Evolutionary conservation across 35 echinoderm and acorn worm species (phyloP).

Genomic region (Apostichopus californicus): DNA sequence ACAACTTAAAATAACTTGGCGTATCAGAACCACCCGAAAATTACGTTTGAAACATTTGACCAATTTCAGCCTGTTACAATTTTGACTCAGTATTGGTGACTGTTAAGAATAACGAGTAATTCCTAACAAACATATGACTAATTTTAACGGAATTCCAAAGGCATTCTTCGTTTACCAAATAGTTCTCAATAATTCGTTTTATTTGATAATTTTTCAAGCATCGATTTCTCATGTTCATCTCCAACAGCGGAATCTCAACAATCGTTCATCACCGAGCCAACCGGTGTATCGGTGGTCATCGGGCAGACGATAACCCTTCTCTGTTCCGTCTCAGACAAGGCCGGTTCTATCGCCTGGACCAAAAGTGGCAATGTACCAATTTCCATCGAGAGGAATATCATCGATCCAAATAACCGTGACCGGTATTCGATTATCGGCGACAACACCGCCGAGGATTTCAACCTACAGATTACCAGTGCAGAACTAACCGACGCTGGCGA

Average conservation of each 20-base stretch:
- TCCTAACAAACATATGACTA: no score
- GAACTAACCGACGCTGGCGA: conserved; percentile 58
- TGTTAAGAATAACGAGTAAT: no score
- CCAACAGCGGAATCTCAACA: conserved; percentile 65
- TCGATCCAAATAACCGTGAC: conserved; percentile 30
- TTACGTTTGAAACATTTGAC: no score
- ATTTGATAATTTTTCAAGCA: no score
- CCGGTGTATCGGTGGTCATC: conserved; percentile 36
- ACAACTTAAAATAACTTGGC: no score
- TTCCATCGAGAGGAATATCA: conserved; percentile 57
- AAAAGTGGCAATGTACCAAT: conserved; percentile 58
- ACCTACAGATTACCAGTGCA: conserved; percentile 64
- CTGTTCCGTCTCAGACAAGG: conserved; percentile 75
- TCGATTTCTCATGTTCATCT: no score
- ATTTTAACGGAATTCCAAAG: no score
- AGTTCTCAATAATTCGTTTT: no score
- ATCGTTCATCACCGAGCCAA: conserved; percentile 61
- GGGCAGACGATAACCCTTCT: conserved; percentile 64
- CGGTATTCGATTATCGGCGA: conserved; percentile 69
- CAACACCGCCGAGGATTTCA: conserved; percentile 49
- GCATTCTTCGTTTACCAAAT: no score
- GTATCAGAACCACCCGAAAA: no score
- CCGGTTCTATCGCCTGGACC: conserved; percentile 70
- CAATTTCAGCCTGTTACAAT: no score
- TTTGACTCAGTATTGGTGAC: no score